Evolutionary conservation across 37 sponge, comb jelly and placozoan species (phyloP), one percentile per base, ranked within the genome.

Genomic region (Bolinopsis microptera): DNA sequence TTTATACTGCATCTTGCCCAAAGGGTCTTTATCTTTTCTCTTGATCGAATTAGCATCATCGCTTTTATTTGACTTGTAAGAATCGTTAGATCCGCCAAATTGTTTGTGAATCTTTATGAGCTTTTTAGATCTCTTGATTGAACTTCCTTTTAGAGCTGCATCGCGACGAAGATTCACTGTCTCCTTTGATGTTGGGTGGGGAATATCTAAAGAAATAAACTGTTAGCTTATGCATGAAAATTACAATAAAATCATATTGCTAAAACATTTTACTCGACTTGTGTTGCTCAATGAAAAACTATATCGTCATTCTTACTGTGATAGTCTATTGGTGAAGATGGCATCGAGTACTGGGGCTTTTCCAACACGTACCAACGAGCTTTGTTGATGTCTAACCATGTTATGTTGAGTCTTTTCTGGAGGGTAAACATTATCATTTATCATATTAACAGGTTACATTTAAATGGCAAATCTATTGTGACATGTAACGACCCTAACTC

Each of bases 341-440:
- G 80, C 36, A 32, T 16, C 36, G 80, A 35, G 27, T 77, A 27
- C 3, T 28, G 8, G 18, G 80, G 80, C 32, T 77, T 77, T 9
- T 77, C 80, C 35, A 77, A 35, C 21, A 16, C 32, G 80, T 77
- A 77, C 80, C 80, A 77, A 34, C 80, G 1, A 0, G 37, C 1
- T 34, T 77, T 77, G 33, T 77, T 77, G 35, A 77, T 34, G 80
- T 77, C 80, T 9, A 77, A 34, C 80, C 80, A 77, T 3, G 80
- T 77, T 16, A 77, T 32, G 36, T 34, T 27, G 21, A 77, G 21
- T 32, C 80, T 28, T 77, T 27, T 77, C 80, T 77, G 37, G 18
- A 67, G 68, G 18, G 18, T 13, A 18, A 18, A 67, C n/a, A n/a
- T n/a, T n/a, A n/a, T n/a, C n/a, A n/a, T n/a, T n/a, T n/a, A n/a